Evolutionary conservation across 2,888 invertebrate species (phyloP).

Genomic region (Belgica antarctica): DNA sequence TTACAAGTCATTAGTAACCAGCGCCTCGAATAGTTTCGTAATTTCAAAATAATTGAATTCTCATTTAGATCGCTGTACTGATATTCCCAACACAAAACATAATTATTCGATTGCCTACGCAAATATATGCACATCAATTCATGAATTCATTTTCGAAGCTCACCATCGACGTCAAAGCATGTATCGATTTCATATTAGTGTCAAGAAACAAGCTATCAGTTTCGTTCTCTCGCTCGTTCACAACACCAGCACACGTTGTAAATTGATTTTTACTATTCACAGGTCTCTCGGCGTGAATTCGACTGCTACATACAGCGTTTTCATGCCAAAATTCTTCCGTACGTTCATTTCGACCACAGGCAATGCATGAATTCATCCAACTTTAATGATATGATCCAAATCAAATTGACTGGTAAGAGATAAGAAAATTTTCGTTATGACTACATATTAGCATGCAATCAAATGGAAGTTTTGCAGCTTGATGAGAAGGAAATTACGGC

Average conservation of each 20-base stretch:
- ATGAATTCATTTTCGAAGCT: neutral
- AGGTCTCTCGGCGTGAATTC: neutral
- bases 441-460: slow-evolving; percentile 8
- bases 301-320: no score
- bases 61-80: neutral
- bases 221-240: neutral
- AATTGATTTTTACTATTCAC: slow-evolving; percentile 29
- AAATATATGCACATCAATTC: slow-evolving; percentile 9
- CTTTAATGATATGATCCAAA: slow-evolving; percentile 23
- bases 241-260: slow-evolving; percentile 10
- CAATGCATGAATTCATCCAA: neutral
- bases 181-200: slow-evolving; percentile 30
- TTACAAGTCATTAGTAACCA: slow-evolving; percentile 22
- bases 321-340: no score
- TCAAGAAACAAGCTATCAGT: slow-evolving; percentile 20
- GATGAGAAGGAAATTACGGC: no score
- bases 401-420: slow-evolving; percentile 33
- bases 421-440: slow-evolving; percentile 12
- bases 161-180: no score
- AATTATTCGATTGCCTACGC: slow-evolving; percentile 3
- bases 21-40: neutral
- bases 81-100: slow-evolving; percentile 15
- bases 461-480: neutral
- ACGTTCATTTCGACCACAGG: neutral
- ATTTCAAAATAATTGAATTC: slow-evolving; percentile 4